Conservation (phyloP, 2,797 vertebrate species). For the Acestrorhynchus altus region DNA sequence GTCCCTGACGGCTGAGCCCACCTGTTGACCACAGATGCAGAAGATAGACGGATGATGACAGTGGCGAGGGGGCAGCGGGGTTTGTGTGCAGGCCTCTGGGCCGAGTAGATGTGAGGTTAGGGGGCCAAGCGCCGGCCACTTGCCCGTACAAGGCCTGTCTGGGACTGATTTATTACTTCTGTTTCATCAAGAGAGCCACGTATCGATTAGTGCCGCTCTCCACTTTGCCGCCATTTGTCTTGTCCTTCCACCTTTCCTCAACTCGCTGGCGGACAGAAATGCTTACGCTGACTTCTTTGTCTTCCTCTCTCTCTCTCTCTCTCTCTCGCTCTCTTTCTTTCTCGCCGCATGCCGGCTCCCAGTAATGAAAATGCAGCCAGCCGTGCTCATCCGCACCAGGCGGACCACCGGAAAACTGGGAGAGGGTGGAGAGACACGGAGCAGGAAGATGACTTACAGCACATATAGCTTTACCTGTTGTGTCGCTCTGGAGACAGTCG, state of each 20-base stretch:
- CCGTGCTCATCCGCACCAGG: conserved; percentile 66
- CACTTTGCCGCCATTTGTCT: conserved; percentile 75
- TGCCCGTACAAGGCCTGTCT: conserved; percentile 44
- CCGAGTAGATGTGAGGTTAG: conserved; percentile 18
- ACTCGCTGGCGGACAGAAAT: conserved; percentile 69
- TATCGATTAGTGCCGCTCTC: conserved; percentile 72
- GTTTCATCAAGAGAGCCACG: conserved; percentile 74
- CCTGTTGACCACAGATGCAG: conserved; percentile 54
- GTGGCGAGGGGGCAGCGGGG: conserved; percentile 37
- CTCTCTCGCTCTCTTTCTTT: conserved; percentile 37
- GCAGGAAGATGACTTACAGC: conserved; percentile 12
- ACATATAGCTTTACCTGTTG: conserved; percentile 52
- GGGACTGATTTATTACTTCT: conserved; percentile 68
- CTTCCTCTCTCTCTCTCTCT: conserved; percentile 56
- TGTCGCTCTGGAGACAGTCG: conserved; percentile 46
- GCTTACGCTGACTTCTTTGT: conserved; percentile 72
- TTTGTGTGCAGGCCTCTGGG: conserved; percentile 22
- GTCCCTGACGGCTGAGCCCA: conserved; percentile 33
- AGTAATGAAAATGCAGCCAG: conserved; percentile 69
- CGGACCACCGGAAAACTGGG: conserved; percentile 35
- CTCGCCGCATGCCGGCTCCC: conserved; percentile 34
- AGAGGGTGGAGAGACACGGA: conserved; percentile 14
- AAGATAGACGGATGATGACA: conserved; percentile 18
- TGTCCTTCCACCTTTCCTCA: conserved; percentile 53
- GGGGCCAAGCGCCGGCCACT: conserved; percentile 50